Evolutionary conservation across 2,113 vertebrate genomes (phyloP).

Genomic region (Oreamnos americanus): DNA sequence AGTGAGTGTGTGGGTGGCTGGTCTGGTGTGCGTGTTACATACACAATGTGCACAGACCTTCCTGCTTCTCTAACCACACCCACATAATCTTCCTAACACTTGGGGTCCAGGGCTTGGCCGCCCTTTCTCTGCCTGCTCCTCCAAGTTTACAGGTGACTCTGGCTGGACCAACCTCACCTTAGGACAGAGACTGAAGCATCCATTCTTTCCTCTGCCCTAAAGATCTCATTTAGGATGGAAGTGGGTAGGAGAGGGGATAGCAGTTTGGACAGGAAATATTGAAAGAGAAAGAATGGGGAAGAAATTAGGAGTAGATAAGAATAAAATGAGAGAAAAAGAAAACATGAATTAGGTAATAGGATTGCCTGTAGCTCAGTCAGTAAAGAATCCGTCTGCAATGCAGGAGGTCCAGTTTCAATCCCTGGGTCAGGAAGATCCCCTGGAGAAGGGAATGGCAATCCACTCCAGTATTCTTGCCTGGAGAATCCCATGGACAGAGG

Average conservation of each 20-base stretch:
- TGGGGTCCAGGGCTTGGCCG: neutral
- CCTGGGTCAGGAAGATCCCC: neutral
- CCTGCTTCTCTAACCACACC: neutral
- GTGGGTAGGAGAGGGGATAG: accelerated
- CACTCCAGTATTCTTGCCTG: neutral
- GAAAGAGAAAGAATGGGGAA: too few relatives aligned
- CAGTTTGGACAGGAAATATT: neutral
- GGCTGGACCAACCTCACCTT: neutral
- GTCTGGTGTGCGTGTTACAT: accelerated
- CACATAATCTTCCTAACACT: accelerated
- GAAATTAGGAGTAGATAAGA: neutral
- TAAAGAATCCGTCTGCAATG: neutral
- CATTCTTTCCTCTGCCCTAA: neutral
- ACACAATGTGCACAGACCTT: neutral
- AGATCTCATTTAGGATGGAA: neutral
- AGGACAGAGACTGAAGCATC: neutral
- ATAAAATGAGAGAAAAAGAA: neutral
- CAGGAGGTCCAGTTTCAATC: neutral
- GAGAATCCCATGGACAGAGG: neutral
- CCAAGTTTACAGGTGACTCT: neutral
- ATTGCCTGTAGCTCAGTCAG: neutral
- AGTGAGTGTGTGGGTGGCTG: too few relatives aligned
- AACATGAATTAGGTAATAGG: neutral
- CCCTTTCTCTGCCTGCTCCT: neutral
- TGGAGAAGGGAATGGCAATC: neutral